These are phyloP conservation scores for Athalia cordata DNA, from an alignment of 2,888 invertebrate genomes.

Conservation along the genomic window DNA sequence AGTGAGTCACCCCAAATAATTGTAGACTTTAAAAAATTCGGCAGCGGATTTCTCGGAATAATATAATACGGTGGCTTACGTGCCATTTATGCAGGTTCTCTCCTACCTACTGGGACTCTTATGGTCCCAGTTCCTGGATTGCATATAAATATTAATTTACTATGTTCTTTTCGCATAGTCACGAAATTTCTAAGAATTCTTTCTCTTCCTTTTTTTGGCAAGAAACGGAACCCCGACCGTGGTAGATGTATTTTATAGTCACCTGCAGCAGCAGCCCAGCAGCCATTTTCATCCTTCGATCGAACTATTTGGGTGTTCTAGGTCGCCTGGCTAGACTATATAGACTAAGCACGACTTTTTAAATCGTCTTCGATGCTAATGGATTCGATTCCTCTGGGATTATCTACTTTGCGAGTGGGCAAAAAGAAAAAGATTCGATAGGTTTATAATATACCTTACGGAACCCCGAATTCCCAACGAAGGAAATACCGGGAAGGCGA, in stretches of 20 bases:
- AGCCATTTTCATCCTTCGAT: background rate
- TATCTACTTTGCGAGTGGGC: slow-evolving; percentile 55
- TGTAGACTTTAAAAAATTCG: too few relatives aligned
- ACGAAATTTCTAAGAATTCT: slow-evolving; percentile 29
- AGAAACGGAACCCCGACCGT: background rate
- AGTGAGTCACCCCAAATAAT: too few relatives aligned
- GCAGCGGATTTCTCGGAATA: background rate
- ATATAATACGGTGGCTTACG: background rate
- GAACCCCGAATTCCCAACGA: slow-evolving; percentile 51
- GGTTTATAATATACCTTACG: slow-evolving; percentile 52
- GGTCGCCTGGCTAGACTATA: slow-evolving; percentile 48
- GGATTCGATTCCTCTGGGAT: slow-evolving; percentile 58
- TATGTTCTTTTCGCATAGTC: slow-evolving; percentile 13
- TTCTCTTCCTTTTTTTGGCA: background rate
- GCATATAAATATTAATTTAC: slow-evolving; percentile 28
- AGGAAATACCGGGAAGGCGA: slow-evolving; percentile 61
- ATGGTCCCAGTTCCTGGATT: slow-evolving; percentile 21
- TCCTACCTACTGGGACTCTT: background rate
- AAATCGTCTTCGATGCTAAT: slow-evolving; percentile 67
- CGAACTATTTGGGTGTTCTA: slow-evolving; percentile 43
- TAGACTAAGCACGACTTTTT: slow-evolving; percentile 47
- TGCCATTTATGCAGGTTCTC: background rate
- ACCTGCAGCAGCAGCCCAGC: background rate
- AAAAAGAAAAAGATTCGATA: slow-evolving; percentile 47
- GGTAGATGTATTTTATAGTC: background rate